Base-by-base conservation (phyloP, 2,888 invertebrate genomes). In the Machimus atricapillus region DNA sequence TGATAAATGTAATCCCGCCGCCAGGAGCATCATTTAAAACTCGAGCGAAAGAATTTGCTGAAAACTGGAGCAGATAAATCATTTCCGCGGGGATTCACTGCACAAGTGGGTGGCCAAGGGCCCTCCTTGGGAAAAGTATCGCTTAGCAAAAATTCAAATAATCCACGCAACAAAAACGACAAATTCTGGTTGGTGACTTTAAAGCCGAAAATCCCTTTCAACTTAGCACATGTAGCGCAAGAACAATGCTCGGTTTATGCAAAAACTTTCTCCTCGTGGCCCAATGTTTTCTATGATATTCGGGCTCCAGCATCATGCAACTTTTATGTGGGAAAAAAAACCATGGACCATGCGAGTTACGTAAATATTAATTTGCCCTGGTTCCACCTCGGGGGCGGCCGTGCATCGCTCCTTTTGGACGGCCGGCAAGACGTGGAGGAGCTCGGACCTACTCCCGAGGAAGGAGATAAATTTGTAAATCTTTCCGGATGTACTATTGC, bases 141-240 rank as follows among this genome's bases (percentile, higher is more conserved):
- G 43, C 43, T 78, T 78, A 43, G 9, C 14, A 78, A 78, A 78
- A 78, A 78, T 78, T 78, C 78, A 43, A 78, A 78, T 78, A 78
- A 78, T 78, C 43, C 23, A 37, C 78, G 23, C 40, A 78, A 43
- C 78, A 78, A 78, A 78, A 78, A 78, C 40, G 78, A 40, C 78
- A 78, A 78, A 78, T 78, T 78, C 43, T 43, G 43, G 19, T 78
- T 46, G n/a, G 37, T 8, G 43, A 43, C 78, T 40, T 78, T 78
- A 78, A 78, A 78, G 78, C 19, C 23, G 37, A 78, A 43, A 78
- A 78, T 78, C 27, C 40, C 40, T 6, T 43, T 37, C 43, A 78
- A 78, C 19, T 19, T 78, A 78, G 43, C 78, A 78, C 78, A 78
- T 78, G 43, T 46, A 9, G 27, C 43, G 19, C 43, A 78, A 43